phyloP scores from a whole-genome alignment of 2,797 vertebrate genomes.

The Morus bassanus region DNA sequence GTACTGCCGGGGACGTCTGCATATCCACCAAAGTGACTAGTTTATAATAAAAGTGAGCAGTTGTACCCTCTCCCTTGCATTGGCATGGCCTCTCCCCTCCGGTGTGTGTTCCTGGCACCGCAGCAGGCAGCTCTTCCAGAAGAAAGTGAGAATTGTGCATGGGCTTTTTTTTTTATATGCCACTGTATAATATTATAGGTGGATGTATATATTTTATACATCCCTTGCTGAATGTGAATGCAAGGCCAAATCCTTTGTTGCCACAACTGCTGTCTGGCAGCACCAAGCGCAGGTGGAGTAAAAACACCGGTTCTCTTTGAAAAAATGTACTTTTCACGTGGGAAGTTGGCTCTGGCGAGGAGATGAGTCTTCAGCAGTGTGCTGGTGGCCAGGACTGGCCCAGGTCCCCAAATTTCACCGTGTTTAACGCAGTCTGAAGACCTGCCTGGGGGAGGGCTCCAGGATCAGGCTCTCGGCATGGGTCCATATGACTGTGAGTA shows the following conservation, averaged over 20 bases:
- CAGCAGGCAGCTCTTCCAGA: neutral
- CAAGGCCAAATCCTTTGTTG: neutral
- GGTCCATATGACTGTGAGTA: neutral
- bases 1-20: neutral
- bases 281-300: accelerated
- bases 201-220: neutral
- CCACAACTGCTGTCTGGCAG: accelerated
- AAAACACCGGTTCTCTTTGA: neutral
- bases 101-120: neutral
- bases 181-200: neutral
- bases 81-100: neutral
- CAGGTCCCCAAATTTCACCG: neutral
- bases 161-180: neutral
- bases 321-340: neutral
- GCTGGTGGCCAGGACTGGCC: neutral
- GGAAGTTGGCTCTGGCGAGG: neutral
- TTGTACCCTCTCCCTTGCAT: neutral
- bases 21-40: neutral
- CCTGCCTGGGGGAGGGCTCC: neutral
- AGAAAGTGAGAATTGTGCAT: neutral
- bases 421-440: neutral
- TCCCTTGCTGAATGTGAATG: neutral
- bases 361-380: accelerated
- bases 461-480: neutral
- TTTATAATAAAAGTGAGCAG: neutral